Evolutionary conservation across 2,797 vertebrate genomes (phyloP).

Genomic region (Leptoclinus maculatus): DNA sequence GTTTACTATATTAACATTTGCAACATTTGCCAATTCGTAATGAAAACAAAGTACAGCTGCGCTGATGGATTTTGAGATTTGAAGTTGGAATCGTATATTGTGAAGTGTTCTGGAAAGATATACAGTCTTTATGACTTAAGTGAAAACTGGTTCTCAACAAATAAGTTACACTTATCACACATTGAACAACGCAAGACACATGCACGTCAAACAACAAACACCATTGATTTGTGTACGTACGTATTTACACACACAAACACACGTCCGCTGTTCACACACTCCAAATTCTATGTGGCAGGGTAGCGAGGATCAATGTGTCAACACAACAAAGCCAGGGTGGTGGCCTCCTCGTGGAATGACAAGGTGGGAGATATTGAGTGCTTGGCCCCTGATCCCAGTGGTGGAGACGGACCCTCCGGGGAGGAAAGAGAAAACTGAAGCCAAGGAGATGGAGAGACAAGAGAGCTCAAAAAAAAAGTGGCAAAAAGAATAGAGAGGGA

Average conservation of each 20-base stretch:
- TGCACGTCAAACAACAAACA: conserved; percentile 36
- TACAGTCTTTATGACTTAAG: not conserved
- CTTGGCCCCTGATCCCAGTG: conserved; percentile 66
- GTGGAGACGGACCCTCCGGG: conserved; percentile 52
- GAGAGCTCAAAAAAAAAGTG: conserved; percentile 29
- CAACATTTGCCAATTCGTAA: not conserved
- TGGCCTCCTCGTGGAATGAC: conserved; percentile 68
- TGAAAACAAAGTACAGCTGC: not conserved
- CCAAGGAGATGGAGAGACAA: conserved; percentile 54
- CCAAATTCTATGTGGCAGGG: conserved; percentile 37
- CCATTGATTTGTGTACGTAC: conserved; percentile 35
- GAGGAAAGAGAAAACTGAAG: conserved; percentile 35
- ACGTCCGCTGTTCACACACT: conserved; percentile 30
- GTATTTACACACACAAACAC: conserved; percentile 15
- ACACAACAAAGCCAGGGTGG: conserved; percentile 71
- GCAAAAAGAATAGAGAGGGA: conserved; percentile 50
- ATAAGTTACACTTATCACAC: not conserved
- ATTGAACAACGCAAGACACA: conserved; percentile 19
- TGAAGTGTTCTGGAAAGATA: not conserved
- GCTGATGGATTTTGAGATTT: not conserved
- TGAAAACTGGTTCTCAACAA: conserved; percentile 5
- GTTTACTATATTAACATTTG: no score
- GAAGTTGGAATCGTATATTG: not conserved
- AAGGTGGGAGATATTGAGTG: conserved; percentile 79
- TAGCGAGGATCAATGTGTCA: conserved; percentile 73